Percentiles rank a stretch among this genome's conserved stretches.
Conservation (phyloP, 2,113 vertebrate species). For the Paraplagusia blochii region DNA sequence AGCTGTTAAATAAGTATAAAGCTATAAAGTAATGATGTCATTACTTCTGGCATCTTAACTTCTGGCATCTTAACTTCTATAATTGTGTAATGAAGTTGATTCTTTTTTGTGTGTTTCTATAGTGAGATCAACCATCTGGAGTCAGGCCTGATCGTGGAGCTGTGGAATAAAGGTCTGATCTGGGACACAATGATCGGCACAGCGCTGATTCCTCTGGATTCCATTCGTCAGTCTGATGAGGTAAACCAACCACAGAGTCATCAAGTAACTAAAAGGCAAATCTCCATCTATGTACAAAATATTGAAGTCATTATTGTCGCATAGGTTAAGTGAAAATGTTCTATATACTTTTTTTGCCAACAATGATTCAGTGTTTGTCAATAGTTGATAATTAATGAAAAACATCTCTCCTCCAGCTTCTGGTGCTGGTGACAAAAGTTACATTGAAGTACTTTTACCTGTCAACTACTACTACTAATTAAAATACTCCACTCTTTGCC, state of each 20-base stretch:
- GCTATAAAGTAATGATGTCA: no score
- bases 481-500: conserved; percentile 4
- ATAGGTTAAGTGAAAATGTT: no score
- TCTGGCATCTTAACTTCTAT: neutral
- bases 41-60: neutral
- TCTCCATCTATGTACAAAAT: no score
- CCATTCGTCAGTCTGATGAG: conserved; percentile 89
- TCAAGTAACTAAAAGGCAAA: no score
- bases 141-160: conserved; percentile 91
- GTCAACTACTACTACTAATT: neutral
- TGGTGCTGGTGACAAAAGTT: neutral
- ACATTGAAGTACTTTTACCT: neutral
- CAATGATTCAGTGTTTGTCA: no score
- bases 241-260: conserved; percentile 62
- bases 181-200: conserved; percentile 98
- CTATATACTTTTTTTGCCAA: no score
- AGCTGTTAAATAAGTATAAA: no score
- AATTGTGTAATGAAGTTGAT: neutral
- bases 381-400: neutral
- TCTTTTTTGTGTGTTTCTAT: conserved; percentile 19
- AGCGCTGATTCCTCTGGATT: conserved; percentile 86
- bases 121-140: conserved; percentile 95
- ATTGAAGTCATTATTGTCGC: no score
- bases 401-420: neutral
- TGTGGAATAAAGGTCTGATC: conserved; percentile 98